Conservation (phyloP, 2,888 invertebrate genomes). For the Leistus spinibarbis region DNA sequence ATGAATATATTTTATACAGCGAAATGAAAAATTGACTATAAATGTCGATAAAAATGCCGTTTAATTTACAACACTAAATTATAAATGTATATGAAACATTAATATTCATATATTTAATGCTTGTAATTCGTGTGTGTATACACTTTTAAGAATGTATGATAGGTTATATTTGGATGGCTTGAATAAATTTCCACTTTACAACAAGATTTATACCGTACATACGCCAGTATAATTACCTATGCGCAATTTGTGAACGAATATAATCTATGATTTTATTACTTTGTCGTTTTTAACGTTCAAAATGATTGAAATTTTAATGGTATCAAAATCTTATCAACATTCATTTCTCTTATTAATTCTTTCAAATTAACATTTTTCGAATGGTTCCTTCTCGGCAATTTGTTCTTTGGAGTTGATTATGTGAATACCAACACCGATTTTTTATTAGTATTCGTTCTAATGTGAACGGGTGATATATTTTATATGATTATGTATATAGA, state of each 20-base stretch:
- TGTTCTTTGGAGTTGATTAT: background rate
- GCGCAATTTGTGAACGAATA: background rate
- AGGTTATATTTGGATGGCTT: background rate
- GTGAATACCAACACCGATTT: background rate
- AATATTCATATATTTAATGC: background rate
- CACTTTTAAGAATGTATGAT: background rate
- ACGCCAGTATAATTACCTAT: background rate
- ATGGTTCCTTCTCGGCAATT: background rate
- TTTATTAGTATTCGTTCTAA: background rate
- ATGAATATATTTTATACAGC: no score
- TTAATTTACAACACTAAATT: background rate
- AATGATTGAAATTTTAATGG: background rate
- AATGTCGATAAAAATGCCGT: background rate
- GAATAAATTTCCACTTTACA: background rate
- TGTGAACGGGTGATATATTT: background rate
- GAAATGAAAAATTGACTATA: background rate
- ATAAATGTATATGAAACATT: background rate
- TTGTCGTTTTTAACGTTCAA: background rate
- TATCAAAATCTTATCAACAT: background rate
- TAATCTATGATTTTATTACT: background rate
- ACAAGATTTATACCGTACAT: background rate
- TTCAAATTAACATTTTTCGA: background rate
- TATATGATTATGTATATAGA: background rate
- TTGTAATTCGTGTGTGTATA: background rate
- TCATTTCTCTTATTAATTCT: background rate